A percentile compares a stretch with the other conserved stretches of the same genome.
phyloP scores from a whole-genome alignment of 53 echinoderm and acorn worm species.

The Antedon mediterranea region DNA sequence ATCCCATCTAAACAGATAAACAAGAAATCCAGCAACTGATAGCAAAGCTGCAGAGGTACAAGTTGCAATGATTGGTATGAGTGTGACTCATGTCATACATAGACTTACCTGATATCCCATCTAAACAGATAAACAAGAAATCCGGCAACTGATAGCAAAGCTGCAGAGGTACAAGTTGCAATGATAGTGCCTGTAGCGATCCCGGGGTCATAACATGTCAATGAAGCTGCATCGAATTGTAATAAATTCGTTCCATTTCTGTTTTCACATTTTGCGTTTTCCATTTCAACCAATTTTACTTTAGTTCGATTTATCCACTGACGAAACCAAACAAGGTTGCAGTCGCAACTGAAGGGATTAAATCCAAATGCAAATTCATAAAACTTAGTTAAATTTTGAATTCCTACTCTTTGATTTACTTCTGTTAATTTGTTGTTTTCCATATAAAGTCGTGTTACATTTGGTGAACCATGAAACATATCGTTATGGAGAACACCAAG shows the following conservation, averaged over 20 bases:
- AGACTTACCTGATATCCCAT: not conserved
- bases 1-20: too few relatives aligned
- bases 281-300: not conserved
- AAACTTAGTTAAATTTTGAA: not conserved
- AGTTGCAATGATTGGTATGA: too few relatives aligned
- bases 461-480: not conserved
- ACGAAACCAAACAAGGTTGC: not conserved
- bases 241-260: not conserved
- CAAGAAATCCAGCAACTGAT: too few relatives aligned
- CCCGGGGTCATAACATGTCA: not conserved
- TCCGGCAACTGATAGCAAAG: not conserved
- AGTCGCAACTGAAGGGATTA: not conserved
- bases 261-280: not conserved
- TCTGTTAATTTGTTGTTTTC: not conserved
- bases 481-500: not conserved
- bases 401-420: not conserved
- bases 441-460: not conserved
- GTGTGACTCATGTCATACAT: too few relatives aligned
- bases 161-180: not conserved
- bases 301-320: not conserved
- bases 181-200: not conserved
- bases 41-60: too few relatives aligned
- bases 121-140: not conserved
- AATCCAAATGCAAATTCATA: not conserved
- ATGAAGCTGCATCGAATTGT: not conserved